These are phyloP conservation scores for Xiphydria camelus DNA, from an alignment of 2,888 invertebrate species.

Conservation along the genomic window DNA sequence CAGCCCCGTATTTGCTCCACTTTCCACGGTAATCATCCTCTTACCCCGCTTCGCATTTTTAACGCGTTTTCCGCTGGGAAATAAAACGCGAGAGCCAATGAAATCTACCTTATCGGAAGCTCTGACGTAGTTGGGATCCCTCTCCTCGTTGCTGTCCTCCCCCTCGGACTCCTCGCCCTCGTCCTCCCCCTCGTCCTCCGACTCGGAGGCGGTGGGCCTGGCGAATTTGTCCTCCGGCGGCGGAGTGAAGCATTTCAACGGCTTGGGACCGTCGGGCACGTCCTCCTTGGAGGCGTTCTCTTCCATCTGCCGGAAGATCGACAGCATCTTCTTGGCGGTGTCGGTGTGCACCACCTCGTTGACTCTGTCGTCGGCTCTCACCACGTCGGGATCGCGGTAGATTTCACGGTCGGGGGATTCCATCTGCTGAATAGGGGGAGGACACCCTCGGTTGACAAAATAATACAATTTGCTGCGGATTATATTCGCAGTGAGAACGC, in stretches of 20 bases:
- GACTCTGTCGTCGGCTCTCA: conserved; percentile 64
- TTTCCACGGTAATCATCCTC: no score
- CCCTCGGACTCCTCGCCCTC: conserved; percentile 61
- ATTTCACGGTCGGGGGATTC: conserved; percentile 74
- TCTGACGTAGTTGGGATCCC: conserved; percentile 56
- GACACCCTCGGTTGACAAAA: no score
- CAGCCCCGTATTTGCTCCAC: no score
- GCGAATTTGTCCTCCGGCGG: conserved; percentile 73
- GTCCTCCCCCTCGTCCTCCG: conserved; percentile 62
- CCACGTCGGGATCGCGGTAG: conserved; percentile 74
- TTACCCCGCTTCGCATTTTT: no score
- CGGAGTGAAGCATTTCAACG: conserved; percentile 86
- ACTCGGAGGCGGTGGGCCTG: conserved; percentile 58
- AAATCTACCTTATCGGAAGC: conserved; percentile 57
- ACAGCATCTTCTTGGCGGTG: conserved; percentile 85
- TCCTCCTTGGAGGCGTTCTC: conserved; percentile 64
- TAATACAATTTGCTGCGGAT: no score
- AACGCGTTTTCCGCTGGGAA: no score
- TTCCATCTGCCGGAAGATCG: conserved; percentile 88
- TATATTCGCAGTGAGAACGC: no score
- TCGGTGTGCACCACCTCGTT: conserved; percentile 59
- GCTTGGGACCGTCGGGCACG: conserved; percentile 71
- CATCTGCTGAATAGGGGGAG: no score
- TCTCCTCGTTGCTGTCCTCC: conserved; percentile 58
- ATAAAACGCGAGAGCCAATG: no score